These are phyloP conservation scores for Electrona antarctica DNA, from an alignment of 2,113 vertebrate species.

Conservation along the genomic window DNA sequence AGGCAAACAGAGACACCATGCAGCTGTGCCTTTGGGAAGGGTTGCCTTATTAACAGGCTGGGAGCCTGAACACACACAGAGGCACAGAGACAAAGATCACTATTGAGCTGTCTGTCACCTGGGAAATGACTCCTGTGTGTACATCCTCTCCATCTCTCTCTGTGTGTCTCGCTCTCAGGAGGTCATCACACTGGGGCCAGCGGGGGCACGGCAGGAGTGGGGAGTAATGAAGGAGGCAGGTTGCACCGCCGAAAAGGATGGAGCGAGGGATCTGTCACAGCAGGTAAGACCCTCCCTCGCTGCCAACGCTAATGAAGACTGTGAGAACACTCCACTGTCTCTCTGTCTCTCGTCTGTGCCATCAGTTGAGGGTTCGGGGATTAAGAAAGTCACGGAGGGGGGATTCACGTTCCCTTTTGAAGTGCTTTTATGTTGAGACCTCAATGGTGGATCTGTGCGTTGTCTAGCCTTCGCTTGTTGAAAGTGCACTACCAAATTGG, in stretches of 20 bases:
- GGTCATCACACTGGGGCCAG: slow-evolving; percentile 20
- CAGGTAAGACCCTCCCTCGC: slow-evolving; percentile 56
- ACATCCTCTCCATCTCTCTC: not conserved
- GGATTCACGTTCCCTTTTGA: slow-evolving; percentile 27
- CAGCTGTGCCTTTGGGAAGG: slow-evolving; percentile 55
- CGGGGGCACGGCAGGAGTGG: slow-evolving; percentile 16
- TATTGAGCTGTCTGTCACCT: slow-evolving; percentile 54
- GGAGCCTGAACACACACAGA: slow-evolving; percentile 58
- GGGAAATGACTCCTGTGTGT: slow-evolving; percentile 42
- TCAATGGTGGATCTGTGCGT: slow-evolving; percentile 7
- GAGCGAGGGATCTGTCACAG: slow-evolving; percentile 58
- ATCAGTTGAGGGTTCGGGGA: slow-evolving; percentile 56
- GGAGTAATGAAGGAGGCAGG: slow-evolving; percentile 61
- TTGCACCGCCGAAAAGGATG: slow-evolving; percentile 28
- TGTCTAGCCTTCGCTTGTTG: slow-evolving; percentile 17
- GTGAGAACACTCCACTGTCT: slow-evolving; percentile 29
- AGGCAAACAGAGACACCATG: slow-evolving; percentile 52
- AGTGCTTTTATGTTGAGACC: slow-evolving; percentile 43
- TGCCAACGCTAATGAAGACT: slow-evolving; percentile 61
- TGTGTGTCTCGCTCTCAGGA: slow-evolving; percentile 3
- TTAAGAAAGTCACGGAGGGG: slow-evolving; percentile 41
- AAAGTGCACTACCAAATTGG: slow-evolving; percentile 25
- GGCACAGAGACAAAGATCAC: slow-evolving; percentile 52
- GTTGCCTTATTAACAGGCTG: slow-evolving; percentile 68
- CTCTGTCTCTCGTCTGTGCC: slow-evolving; percentile 43